phyloP scores from a whole-genome alignment of 2,797 vertebrate genomes.

The Bryconaethiops microstoma region DNA sequence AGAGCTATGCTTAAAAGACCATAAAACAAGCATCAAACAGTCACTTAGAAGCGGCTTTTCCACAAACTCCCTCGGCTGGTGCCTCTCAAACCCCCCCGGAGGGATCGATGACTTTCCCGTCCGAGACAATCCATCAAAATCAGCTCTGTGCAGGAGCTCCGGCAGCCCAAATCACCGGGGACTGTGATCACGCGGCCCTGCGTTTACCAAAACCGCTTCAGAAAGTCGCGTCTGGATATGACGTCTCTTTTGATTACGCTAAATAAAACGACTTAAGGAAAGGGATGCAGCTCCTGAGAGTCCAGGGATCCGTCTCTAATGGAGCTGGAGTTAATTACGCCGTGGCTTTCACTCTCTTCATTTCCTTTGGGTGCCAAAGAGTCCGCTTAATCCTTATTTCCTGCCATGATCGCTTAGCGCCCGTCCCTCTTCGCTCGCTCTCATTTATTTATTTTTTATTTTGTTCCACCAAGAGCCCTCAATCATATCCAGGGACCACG shows the following conservation, averaged over 20 bases:
- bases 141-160: not conserved
- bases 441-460: not conserved
- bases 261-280: conserved; percentile 40
- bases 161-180: not conserved
- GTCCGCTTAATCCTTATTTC: conserved; percentile 26
- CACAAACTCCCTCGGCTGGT: conserved; percentile 58
- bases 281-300: not conserved
- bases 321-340: conserved; percentile 22
- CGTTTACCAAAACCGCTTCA: conserved; percentile 1
- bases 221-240: conserved; percentile 31
- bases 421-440: not conserved
- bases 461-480: conserved; percentile 16
- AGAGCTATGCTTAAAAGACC: conserved; percentile 42
- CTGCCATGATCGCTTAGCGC: conserved; percentile 11
- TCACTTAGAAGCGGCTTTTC: conserved; percentile 49
- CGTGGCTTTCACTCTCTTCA: conserved; percentile 8
- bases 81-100: conserved; percentile 36
- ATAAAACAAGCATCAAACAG: conserved; percentile 60
- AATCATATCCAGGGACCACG: conserved; percentile 20
- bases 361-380: conserved; percentile 25
- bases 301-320: conserved; percentile 48
- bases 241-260: conserved; percentile 37
- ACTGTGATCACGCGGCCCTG: conserved; percentile 8
- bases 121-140: conserved; percentile 49
- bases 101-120: conserved; percentile 60